phyloP scores from a whole-genome alignment of 2,113 vertebrate species.

The Hiodon alosoides region DNA sequence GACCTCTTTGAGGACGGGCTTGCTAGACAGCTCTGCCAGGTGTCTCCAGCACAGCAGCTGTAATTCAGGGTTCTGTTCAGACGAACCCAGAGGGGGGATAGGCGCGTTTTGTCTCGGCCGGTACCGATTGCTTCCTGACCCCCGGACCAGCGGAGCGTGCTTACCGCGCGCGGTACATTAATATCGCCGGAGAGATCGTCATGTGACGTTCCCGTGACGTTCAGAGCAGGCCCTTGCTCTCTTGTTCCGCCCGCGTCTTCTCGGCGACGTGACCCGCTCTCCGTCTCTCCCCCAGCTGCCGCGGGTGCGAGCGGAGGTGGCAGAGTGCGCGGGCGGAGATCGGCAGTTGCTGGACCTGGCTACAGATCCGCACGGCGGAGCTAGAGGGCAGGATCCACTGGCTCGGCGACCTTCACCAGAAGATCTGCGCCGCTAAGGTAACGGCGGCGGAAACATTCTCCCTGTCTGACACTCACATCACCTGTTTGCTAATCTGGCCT shows the following conservation, averaged over 20 bases:
- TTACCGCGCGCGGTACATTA: not conserved
- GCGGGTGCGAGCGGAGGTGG: conserved; percentile 75
- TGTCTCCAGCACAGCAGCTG: too few species aligned
- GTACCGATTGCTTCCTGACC: too few species aligned
- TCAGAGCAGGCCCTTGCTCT: not conserved
- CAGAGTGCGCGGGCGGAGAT: conserved; percentile 78
- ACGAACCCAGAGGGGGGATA: too few species aligned
- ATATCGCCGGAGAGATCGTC: not conserved
- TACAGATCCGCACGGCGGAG: conserved; percentile 81
- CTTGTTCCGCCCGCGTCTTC: too few species aligned
- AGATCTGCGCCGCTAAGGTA: conserved; percentile 83
- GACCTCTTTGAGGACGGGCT: too few species aligned
- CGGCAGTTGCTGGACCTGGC: conserved; percentile 89
- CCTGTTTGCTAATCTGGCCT: not conserved
- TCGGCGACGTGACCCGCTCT: conserved; percentile 24
- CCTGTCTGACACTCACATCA: not conserved
- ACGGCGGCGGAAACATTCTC: not conserved
- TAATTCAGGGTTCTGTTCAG: too few species aligned
- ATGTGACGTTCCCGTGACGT: not conserved
- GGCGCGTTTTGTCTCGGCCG: too few species aligned
- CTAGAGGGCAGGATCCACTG: conserved; percentile 82
- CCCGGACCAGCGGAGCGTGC: too few species aligned
- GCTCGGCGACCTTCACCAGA: conserved; percentile 73
- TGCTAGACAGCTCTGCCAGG: too few species aligned
- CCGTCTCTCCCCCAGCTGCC: conserved; percentile 64